Evolutionary conservation across 2,888 invertebrate genomes (phyloP).

Genomic region (Bellardia pandia): DNA sequence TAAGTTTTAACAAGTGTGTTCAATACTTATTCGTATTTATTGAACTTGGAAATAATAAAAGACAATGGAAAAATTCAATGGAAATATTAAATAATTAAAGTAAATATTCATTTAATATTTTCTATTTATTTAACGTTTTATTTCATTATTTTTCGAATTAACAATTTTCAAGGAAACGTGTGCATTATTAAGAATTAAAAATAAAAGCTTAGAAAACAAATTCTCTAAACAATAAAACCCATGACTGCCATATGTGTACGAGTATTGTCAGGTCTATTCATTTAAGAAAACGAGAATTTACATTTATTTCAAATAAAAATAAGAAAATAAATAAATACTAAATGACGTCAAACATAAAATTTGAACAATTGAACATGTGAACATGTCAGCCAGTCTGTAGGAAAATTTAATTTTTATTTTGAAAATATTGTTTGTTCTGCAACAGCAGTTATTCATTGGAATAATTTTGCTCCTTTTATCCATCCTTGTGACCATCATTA

Average conservation of each 20-base stretch:
- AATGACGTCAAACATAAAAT: not conserved
- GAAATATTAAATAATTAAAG: conserved; percentile 42
- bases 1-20: not conserved
- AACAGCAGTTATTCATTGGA: not conserved
- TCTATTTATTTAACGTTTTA: not conserved
- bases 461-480: not conserved
- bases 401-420: not conserved
- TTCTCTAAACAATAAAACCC: not conserved
- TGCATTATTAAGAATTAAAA: not conserved
- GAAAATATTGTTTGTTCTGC: not conserved
- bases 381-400: no score
- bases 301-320: conserved; percentile 4
- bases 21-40: not conserved
- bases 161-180: conserved; percentile 17
- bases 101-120: conserved; percentile 43
- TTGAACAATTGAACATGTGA: not conserved
- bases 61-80: conserved; percentile 45
- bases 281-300: not conserved
- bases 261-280: not conserved
- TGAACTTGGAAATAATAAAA: not conserved
- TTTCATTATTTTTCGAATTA: conserved; percentile 11
- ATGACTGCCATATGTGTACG: conserved; percentile 40
- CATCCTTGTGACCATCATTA: not conserved
- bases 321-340: not conserved
- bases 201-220: not conserved